Base-by-base conservation (phyloP, 2,888 invertebrate genomes). In the Cephonodes hylas region DNA sequence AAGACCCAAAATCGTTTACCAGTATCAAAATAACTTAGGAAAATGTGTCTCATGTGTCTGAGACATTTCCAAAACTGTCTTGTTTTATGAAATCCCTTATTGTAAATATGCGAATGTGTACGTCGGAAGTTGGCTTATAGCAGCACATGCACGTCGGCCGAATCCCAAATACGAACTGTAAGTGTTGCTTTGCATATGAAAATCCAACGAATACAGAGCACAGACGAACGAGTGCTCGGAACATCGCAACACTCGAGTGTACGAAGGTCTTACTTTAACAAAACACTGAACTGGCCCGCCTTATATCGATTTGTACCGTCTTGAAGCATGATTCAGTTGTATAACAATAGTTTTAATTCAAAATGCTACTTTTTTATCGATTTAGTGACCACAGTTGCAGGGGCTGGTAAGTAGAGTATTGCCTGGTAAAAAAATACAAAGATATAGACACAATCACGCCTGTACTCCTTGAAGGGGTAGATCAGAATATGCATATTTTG, bases 51-150 rank as follows among this genome's bases (percentile, higher is more conserved):
- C 15, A 23, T 23, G 23, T 13, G 53, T 25, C 31, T 53, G 18
- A 27, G 31, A 10, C 8, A 31, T 53, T 53, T 45, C 18, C 27
- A 31, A 31, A 31, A 53, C 53, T 31, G 44, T 8, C 20, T 27
- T 15, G 48, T 27, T 25, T 48, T 48, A 18, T 48, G 25, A 48
- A 48, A 48, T 53, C 27, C 53, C 31, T 5, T 64, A 68, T 69
- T 70, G 68, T 75, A 73, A 75, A 75, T 74, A 73, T 74, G 70
- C 67, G 61, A 73, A 68, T 76, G 72, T 74, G 71, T 69, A 64
- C 67, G 63, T 62, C 3, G 18, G 27, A 4, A 60, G 13, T 10
- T 13, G 66, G 70, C 68, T 75, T 79, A 79, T 74, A 76, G 68
- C 23, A 58, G 57, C 59, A 56, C 62, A 63, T 65, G 65, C 66